Evolutionary conservation across 2,888 invertebrate genomes (phyloP).

Genomic region (Laothoe populi): DNA sequence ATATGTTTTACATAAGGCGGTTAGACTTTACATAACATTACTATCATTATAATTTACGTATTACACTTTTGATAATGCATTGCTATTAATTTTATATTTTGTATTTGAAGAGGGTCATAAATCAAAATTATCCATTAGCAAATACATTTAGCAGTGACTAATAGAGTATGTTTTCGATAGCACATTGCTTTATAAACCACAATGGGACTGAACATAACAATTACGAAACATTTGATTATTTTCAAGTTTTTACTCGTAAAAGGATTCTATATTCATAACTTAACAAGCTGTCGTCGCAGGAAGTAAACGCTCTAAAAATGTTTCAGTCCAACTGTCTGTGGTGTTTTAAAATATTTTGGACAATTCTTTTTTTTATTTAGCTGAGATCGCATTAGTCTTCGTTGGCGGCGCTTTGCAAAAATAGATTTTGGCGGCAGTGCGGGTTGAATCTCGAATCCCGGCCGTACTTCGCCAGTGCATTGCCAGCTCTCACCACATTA

Average conservation of each 20-base stretch:
- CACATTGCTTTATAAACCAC: background rate
- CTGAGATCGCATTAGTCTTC: conserved; percentile 72
- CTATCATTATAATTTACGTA: conserved; percentile 40
- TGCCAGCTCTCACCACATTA: conserved; percentile 68
- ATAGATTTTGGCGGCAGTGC: conserved; percentile 82
- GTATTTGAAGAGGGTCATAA: conserved; percentile 58
- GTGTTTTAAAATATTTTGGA: conserved; percentile 58
- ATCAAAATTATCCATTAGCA: conserved; percentile 66
- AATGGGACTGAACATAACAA: background rate
- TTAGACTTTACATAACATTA: conserved; percentile 35
- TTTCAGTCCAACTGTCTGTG: conserved; percentile 38
- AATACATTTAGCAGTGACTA: conserved; percentile 47
- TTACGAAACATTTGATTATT: conserved; percentile 8
- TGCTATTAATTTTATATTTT: conserved; percentile 54
- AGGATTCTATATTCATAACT: background rate
- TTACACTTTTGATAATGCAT: conserved; percentile 67
- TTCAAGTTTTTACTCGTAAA: background rate
- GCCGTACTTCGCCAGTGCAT: conserved; percentile 69
- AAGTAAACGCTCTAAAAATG: conserved; percentile 36
- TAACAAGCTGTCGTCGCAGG: conserved; percentile 9
- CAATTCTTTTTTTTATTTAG: conserved; percentile 64
- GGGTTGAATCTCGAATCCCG: conserved; percentile 75
- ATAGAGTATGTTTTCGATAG: conserved; percentile 26
- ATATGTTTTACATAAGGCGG: too few species aligned
- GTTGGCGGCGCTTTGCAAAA: conserved; percentile 81